Conservation (phyloP, 2,888 invertebrate species). For the Arge pagana region DNA sequence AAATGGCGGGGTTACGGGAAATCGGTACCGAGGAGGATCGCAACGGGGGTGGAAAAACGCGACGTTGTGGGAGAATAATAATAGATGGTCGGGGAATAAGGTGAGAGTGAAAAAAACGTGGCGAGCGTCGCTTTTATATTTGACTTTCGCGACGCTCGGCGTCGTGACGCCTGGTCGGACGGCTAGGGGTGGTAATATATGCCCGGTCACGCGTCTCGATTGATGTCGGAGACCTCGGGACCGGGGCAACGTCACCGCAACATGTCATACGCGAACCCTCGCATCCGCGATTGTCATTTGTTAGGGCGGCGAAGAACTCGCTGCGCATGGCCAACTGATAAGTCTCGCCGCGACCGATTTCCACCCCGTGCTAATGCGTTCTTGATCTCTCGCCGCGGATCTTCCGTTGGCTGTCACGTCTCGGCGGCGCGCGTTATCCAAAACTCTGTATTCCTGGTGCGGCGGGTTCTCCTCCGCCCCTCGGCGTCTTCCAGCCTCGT, state of each 20-base stretch:
- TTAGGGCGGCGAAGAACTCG: constrained; percentile 15
- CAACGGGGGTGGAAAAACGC: too few species aligned
- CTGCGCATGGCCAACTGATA: constrained; percentile 18
- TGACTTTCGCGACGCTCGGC: constrained; percentile 13
- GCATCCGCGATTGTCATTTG: constrained; percentile 9
- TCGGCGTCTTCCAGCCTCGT: constrained; percentile 24
- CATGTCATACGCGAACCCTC: constrained; percentile 19
- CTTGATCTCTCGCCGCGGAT: constrained; percentile 6
- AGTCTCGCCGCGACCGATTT: constrained; percentile 4
- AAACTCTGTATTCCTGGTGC: not conserved
- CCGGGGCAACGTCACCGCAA: constrained; percentile 17
- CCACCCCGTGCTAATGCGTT: constrained; percentile 12
- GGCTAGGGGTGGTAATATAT: constrained; percentile 47
- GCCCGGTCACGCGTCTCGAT: constrained; percentile 52
- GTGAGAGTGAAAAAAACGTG: too few species aligned
- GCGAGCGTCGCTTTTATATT: too few species aligned
- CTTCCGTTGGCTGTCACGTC: not conserved
- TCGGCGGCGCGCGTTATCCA: not conserved
- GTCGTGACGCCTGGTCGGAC: too few species aligned
- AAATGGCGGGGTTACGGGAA: too few species aligned
- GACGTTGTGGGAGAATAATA: too few species aligned
- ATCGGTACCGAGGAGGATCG: too few species aligned
- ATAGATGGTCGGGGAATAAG: too few species aligned
- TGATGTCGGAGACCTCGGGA: constrained; percentile 35
- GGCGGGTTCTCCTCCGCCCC: constrained; percentile 19